Conservation (phyloP, 2,797 vertebrate genomes). For the Lithobates sylvaticus region DNA sequence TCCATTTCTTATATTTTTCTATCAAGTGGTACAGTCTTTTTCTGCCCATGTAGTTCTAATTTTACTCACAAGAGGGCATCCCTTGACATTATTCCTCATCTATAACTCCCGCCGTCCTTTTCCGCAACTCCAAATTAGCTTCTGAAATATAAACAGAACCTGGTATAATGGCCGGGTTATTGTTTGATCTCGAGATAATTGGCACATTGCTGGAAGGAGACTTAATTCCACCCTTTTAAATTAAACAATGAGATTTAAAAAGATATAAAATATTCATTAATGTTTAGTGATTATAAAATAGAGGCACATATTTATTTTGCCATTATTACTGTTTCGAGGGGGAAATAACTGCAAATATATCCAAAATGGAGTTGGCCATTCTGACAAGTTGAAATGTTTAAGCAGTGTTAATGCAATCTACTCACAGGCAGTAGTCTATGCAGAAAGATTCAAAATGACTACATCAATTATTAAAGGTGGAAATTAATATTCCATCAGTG, state of each 20-base stretch:
- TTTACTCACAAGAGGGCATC: slow-evolving; percentile 39
- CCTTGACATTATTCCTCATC: neutral
- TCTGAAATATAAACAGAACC: slow-evolving; percentile 86
- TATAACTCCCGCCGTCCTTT: slow-evolving; percentile 21
- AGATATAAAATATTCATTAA: slow-evolving; percentile 95
- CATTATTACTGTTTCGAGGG: slow-evolving; percentile 88
- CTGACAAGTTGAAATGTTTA: slow-evolving; percentile 88
- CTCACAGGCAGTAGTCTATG: slow-evolving; percentile 79
- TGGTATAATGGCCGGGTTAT: slow-evolving; percentile 88
- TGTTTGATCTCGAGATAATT: slow-evolving; percentile 96
- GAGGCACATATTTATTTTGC: slow-evolving; percentile 83
- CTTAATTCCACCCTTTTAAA: slow-evolving; percentile 91
- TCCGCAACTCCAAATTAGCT: slow-evolving; percentile 83
- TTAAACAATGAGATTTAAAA: slow-evolving; percentile 94
- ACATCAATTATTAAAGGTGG: slow-evolving; percentile 90
- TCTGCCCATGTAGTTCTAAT: neutral
- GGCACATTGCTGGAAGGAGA: slow-evolving; percentile 85
- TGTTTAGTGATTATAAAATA: slow-evolving; percentile 85
- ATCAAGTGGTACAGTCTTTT: too few relatives aligned
- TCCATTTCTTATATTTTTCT: too few relatives aligned
- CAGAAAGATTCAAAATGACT: slow-evolving; percentile 86
- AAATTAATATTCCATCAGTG: slow-evolving; percentile 80
- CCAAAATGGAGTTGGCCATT: slow-evolving; percentile 83
- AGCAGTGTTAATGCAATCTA: slow-evolving; percentile 83
- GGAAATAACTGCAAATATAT: slow-evolving; percentile 88